Percentiles rank a stretch among this genome's conserved stretches.
These are phyloP conservation scores for Cistogaster globosa DNA, from an alignment of 2,888 invertebrate species.

Conservation along the genomic window DNA sequence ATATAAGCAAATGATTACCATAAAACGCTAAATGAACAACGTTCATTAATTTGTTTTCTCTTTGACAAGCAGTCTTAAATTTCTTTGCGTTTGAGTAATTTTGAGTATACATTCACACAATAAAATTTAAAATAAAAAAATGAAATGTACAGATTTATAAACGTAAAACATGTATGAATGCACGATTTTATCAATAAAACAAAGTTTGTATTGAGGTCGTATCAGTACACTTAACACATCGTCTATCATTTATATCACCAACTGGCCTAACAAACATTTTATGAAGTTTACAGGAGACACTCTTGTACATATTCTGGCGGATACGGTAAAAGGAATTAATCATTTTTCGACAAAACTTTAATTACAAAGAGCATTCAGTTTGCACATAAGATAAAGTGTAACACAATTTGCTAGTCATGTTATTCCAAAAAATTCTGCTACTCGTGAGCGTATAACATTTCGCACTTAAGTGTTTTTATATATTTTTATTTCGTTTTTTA, in stretches of 20 bases:
- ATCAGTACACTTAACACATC: background rate
- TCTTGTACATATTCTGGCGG: background rate
- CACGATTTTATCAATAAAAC: conserved; percentile 46
- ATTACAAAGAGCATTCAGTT: too few species aligned
- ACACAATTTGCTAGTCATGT: too few species aligned
- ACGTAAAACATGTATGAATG: conserved; percentile 39
- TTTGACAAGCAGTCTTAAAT: conserved; percentile 15
- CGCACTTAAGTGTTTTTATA: background rate
- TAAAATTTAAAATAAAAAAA: too few species aligned
- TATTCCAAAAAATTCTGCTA: too few species aligned
- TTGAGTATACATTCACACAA: background rate
- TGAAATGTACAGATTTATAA: conserved; percentile 1
- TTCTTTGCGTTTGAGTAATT: background rate
- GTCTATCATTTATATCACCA: background rate
- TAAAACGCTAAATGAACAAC: conserved; percentile 36
- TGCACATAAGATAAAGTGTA: too few species aligned
- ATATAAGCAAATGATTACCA: background rate
- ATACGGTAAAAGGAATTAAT: too few species aligned
- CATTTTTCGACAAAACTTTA: too few species aligned
- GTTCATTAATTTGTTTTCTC: conserved; percentile 26
- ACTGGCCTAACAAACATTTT: background rate
- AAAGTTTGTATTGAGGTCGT: conserved; percentile 35
- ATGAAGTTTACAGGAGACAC: background rate
- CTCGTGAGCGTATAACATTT: background rate
- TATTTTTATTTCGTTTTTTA: background rate